These are phyloP conservation scores for Crotalus horridus DNA, from an alignment of 2,113 vertebrate genomes.

Conservation along the genomic window DNA sequence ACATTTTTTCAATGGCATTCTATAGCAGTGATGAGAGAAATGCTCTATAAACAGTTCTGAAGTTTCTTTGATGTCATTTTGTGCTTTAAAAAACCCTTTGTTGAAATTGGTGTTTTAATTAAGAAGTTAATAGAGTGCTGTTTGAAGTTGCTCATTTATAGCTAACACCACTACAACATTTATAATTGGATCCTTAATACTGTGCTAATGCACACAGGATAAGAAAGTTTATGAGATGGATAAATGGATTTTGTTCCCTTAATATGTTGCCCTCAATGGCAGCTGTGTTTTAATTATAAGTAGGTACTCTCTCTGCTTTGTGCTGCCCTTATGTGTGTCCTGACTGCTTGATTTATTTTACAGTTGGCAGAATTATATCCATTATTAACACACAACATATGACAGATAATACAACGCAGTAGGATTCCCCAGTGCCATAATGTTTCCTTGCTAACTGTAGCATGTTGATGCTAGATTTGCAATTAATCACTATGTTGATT, in stretches of 20 bases:
- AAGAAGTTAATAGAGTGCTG: slow-evolving; percentile 41
- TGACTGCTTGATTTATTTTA: slow-evolving; percentile 37
- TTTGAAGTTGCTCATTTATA: slow-evolving; percentile 42
- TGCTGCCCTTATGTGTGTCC: neutral
- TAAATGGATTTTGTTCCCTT: slow-evolving; percentile 48
- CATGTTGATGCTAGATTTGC: slow-evolving; percentile 13
- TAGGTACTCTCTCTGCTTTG: slow-evolving; percentile 19
- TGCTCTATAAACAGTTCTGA: slow-evolving; percentile 10
- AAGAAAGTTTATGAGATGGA: slow-evolving; percentile 29
- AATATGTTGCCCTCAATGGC: slow-evolving; percentile 30
- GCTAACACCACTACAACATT: slow-evolving; percentile 27
- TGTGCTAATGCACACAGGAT: slow-evolving; percentile 12
- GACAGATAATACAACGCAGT: neutral
- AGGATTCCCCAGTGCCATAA: neutral
- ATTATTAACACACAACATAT: slow-evolving; percentile 1
- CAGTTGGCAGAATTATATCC: slow-evolving; percentile 5
- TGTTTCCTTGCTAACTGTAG: slow-evolving; percentile 19
- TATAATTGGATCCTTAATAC: slow-evolving; percentile 51
- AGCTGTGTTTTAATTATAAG: slow-evolving; percentile 31
- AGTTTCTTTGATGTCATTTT: slow-evolving; percentile 14
- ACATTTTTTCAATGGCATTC: neutral
- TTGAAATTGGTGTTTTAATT: slow-evolving; percentile 51
- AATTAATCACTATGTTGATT: neutral
- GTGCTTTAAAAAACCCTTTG: neutral
- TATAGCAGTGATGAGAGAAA: neutral